Base-by-base conservation (phyloP, 1,140 invertebrate genomes). In the Lepidostoma basale region DNA sequence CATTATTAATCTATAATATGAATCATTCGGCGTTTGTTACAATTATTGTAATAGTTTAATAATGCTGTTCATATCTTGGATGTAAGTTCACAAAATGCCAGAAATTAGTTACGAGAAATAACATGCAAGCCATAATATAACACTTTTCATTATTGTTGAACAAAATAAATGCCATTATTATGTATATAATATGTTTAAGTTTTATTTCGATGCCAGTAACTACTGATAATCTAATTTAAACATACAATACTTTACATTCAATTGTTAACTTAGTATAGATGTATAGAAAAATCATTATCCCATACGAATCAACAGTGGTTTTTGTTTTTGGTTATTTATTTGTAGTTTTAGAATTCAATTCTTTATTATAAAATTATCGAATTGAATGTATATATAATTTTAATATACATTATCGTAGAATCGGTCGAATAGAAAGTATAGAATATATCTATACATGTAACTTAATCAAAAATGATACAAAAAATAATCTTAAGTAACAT, bases 151-250 rank as follows among this genome's bases (percentile, higher is more conserved):
- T 42, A 42, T 42, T 42, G 12, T 42, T 42, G 20, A 14, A 36
- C 20, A 42, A 14, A 14, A 14, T 42, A 4, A 14, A 18, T 42
- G 30, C 18, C 30, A 59, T 59, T 59, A 20, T 62, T 62, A 10
- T 49, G 63, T 28, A 52, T 42, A 42, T 56, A 28, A 16, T 56
- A 44, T 56, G 42, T 56, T 33, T 66, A 72, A 72, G 62, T 30
- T 30, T 72, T 64, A 58, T 33, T 71, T 67, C 64, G 70, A 68
- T 68, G 70, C 70, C 70, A 72, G 70, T 72, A 72, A 68, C 59
- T 60, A 62, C 64, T 60, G 63, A 72, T 40, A 68, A 68, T 64
- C 58, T 71, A 64, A 71, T 20, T 25, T 23, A 49, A 49, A 23
- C 67, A 67, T 58, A 71, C 40, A 39, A n/a, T 5, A 18, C 16